These are phyloP conservation scores for Drosophila kuntzei DNA, from an alignment of 2,888 invertebrate genomes.

Conservation along the genomic window DNA sequence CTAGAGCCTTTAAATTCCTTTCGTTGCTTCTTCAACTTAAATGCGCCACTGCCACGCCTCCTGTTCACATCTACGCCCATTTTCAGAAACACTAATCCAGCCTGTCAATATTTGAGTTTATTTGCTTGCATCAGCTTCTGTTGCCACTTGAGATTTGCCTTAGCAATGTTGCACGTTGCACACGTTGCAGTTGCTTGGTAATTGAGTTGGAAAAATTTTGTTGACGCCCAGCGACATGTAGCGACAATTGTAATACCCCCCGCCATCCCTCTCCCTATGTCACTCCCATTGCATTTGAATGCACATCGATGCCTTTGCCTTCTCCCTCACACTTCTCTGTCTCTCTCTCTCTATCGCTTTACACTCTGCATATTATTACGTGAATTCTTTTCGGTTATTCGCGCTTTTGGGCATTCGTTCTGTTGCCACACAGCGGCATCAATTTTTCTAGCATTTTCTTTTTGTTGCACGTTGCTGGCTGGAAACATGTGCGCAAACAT, in stretches of 20 bases:
- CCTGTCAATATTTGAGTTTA: conserved; percentile 68
- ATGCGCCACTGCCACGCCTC: not conserved
- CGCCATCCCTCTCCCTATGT: not conserved
- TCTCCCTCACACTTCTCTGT: conserved; percentile 1
- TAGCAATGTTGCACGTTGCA: conserved; percentile 45
- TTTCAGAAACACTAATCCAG: conserved; percentile 36
- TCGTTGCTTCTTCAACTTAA: not conserved
- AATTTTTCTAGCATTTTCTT: conserved; percentile 19
- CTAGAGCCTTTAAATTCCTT: conserved; percentile 23
- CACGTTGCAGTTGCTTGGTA: conserved; percentile 73
- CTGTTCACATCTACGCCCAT: not conserved
- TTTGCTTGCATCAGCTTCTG: conserved; percentile 42
- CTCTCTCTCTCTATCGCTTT: conserved; percentile 6
- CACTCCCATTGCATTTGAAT: conserved; percentile 1
- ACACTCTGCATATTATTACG: conserved; percentile 75
- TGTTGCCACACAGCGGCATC: conserved; percentile 7
- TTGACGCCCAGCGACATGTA: conserved; percentile 75
- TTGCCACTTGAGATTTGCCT: conserved; percentile 72
- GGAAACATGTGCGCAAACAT: conserved; percentile 79
- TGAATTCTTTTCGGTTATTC: conserved; percentile 55
- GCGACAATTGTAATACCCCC: conserved; percentile 67
- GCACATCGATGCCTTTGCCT: conserved; percentile 6
- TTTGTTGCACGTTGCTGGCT: conserved; percentile 26
- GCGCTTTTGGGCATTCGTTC: conserved; percentile 28
- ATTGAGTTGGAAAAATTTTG: conserved; percentile 80